These are phyloP conservation scores for Eriosoma lanigerum DNA, from an alignment of 1,140 invertebrate species.

Conservation along the genomic window DNA sequence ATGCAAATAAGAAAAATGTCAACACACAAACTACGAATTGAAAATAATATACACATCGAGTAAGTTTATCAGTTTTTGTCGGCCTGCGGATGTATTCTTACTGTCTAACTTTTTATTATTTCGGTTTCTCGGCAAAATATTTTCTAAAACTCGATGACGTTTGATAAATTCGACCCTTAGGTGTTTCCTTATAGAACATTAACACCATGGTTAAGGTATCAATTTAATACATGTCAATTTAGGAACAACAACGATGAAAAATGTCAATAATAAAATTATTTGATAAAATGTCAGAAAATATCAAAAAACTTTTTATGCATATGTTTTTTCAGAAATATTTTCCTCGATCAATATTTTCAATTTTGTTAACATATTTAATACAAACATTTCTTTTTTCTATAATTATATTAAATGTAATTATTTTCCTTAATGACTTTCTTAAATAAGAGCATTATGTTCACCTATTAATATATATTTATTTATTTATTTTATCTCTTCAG, in stretches of 20 bases:
- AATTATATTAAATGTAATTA: too few species aligned
- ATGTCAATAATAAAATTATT: neutral
- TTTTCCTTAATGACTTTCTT: too few species aligned
- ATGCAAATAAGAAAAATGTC: too few species aligned
- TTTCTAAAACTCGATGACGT: neutral
- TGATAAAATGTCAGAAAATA: neutral
- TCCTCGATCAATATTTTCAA: neutral
- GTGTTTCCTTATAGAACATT: neutral
- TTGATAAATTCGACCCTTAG: neutral
- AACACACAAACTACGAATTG: too few species aligned
- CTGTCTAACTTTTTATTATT: neutral
- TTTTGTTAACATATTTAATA: neutral
- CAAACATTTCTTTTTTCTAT: too few species aligned
- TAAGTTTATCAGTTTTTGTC: neutral
- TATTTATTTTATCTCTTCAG: too few species aligned
- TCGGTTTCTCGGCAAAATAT: neutral
- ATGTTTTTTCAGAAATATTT: neutral
- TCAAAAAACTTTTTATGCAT: neutral
- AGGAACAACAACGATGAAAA: neutral
- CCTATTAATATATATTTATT: too few species aligned
- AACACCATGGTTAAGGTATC: neutral
- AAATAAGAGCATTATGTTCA: too few species aligned
- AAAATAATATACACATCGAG: too few species aligned
- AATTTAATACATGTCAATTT: neutral
- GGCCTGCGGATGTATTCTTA: neutral